phyloP scores from a whole-genome alignment of 2,888 invertebrate species.

The Pseudoips prasinana region DNA sequence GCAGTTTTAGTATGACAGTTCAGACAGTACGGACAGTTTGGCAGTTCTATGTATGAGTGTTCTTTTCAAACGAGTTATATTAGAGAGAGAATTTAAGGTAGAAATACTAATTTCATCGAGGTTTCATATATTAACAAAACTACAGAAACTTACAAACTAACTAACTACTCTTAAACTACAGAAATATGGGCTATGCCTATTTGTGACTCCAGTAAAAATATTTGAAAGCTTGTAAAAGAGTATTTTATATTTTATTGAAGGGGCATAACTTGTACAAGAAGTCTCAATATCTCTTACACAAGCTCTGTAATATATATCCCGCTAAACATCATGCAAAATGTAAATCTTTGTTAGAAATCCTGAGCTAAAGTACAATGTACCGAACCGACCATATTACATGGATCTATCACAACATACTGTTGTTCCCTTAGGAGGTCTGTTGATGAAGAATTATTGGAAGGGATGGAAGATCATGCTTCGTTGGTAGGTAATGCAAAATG shows the following conservation, averaged over 20 bases:
- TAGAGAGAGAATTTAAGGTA: too few relatives aligned
- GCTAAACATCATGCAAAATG: slow-evolving; percentile 29
- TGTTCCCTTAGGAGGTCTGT: slow-evolving; percentile 9
- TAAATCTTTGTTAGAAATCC: slow-evolving; percentile 32
- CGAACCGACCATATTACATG: slow-evolving; percentile 20
- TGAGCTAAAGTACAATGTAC: slow-evolving; percentile 18
- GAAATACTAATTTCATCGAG: too few relatives aligned
- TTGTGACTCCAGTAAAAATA: too few relatives aligned
- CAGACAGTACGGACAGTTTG: background rate
- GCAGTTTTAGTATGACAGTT: background rate
- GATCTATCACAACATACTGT: slow-evolving; percentile 16
- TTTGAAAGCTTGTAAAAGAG: too few relatives aligned
- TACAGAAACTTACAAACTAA: too few relatives aligned
- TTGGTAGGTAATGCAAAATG: slow-evolving; percentile 43
- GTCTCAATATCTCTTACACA: slow-evolving; percentile 4
- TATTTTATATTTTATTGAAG: too few relatives aligned
- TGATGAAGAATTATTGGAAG: slow-evolving; percentile 11
- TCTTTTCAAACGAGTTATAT: too few relatives aligned
- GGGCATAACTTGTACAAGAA: too few relatives aligned
- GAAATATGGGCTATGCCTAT: too few relatives aligned
- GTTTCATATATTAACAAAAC: too few relatives aligned
- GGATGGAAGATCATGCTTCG: slow-evolving; percentile 20
- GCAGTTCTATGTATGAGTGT: too few relatives aligned
- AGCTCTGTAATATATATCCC: slow-evolving; percentile 18
- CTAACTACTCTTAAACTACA: too few relatives aligned